Evolutionary conservation across 2,113 vertebrate genomes (phyloP).

Genomic region (Tenebrosternarchus preto): DNA sequence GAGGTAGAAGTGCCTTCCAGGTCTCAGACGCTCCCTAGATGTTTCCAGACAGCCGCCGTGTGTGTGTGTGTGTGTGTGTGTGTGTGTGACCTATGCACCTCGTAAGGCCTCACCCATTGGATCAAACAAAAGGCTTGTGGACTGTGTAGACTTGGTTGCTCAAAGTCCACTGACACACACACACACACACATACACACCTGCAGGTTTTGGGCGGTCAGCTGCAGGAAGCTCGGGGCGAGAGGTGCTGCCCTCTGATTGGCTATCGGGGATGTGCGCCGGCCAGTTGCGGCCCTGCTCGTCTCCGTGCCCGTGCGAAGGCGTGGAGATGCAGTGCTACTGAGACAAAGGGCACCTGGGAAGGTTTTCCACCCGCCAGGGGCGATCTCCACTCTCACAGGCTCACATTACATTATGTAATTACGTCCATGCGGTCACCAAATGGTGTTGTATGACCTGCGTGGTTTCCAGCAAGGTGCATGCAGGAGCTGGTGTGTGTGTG

Average conservation of each 20-base stretch:
- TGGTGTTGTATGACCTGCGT: constrained; percentile 55
- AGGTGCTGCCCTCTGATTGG: constrained; percentile 59
- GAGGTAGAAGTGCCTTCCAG: neutral
- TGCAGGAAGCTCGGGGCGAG: constrained; percentile 3
- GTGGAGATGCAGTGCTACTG: constrained; percentile 25
- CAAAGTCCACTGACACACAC: constrained; percentile 47
- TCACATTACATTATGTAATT: constrained; percentile 78
- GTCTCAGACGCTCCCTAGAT: neutral
- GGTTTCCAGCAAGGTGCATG: constrained; percentile 8
- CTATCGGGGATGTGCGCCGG: constrained; percentile 43
- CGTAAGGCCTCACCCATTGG: constrained; percentile 48
- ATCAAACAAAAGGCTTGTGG: constrained; percentile 61
- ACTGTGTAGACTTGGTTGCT: constrained; percentile 36
- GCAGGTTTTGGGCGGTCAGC: constrained; percentile 47
- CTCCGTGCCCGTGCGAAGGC: constrained; percentile 41
- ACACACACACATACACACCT: constrained; percentile 44
- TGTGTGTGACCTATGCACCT: constrained; percentile 12
- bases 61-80: neutral
- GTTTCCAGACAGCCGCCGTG: neutral
- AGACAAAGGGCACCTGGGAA: constrained; percentile 64
- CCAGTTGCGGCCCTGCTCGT: constrained; percentile 37
- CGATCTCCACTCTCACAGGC: constrained; percentile 69
- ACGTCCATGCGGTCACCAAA: constrained; percentile 70
- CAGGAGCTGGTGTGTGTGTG: neutral
- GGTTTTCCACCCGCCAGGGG: constrained; percentile 60